These are phyloP conservation scores for Scleropages formosus DNA, from an alignment of 2,797 vertebrate species.

Conservation along the genomic window DNA sequence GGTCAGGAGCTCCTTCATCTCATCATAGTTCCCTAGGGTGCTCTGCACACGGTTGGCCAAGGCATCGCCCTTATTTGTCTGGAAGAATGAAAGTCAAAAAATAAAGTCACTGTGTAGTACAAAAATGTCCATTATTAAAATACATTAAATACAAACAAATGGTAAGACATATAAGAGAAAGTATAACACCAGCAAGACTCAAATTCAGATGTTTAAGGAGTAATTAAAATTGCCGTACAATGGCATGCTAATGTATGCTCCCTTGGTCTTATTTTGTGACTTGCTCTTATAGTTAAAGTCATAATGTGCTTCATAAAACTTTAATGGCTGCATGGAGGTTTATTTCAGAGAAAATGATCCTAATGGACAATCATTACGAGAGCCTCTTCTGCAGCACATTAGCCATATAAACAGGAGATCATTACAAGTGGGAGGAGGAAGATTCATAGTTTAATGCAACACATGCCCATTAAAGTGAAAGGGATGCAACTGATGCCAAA, in stretches of 20 bases:
- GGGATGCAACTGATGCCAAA: not conserved
- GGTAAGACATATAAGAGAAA: constrained; percentile 45
- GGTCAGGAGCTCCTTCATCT: constrained; percentile 92
- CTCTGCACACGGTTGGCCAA: constrained; percentile 90
- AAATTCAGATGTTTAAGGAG: not conserved
- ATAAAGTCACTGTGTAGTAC: constrained; percentile 13
- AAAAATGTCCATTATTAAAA: not conserved
- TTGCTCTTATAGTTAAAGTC: constrained; percentile 14
- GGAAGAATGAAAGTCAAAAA: constrained; percentile 31
- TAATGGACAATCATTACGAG: constrained; percentile 26
- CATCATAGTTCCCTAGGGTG: constrained; percentile 89
- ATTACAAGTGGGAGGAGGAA: constrained; percentile 21
- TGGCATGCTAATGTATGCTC: too few relatives aligned
- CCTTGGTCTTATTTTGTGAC: not conserved
- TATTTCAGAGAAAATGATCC: constrained; percentile 4
- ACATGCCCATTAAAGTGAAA: constrained; percentile 9
- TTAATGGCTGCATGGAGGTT: constrained; percentile 26
- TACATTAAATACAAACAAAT: constrained; percentile 31
- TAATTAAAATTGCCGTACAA: constrained; percentile 28
- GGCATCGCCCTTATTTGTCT: constrained; percentile 90
- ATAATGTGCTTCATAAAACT: constrained; percentile 25
- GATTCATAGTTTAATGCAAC: constrained; percentile 7
- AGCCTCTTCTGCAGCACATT: constrained; percentile 23
- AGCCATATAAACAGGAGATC: constrained; percentile 28
- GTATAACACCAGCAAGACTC: constrained; percentile 36